Evolutionary conservation across 2,113 vertebrate genomes (phyloP), one percentile per base, ranked within the genome.

Genomic region (Pygoscelis adeliae): DNA sequence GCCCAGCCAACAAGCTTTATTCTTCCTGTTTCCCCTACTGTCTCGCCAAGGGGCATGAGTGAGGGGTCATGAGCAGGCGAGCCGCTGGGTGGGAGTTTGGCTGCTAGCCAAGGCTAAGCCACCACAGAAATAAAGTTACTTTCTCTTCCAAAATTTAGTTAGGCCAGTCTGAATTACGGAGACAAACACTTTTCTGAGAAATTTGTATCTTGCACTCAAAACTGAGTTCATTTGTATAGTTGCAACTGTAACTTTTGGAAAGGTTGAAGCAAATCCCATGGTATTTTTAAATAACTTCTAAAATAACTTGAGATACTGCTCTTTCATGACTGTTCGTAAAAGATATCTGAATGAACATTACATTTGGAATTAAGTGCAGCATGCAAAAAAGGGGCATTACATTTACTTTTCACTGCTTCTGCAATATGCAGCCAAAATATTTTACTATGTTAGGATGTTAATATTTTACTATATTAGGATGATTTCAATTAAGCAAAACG

Each of bases 1-100:
- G 30, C 40, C 50, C 2, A 1, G 25, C 15, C 69, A 71, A 25
- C 10, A 40, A 61, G 21, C 14, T 50, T 93, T 71, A 15, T 16
- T 38, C 23, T 42, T 59, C 36, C 21, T 8, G 13, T 34, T 56
- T 34, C 40, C 52, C 40, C 20, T 10, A 29, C 20, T 29, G 7
- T 27, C 49, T 56, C 1, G 0, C n/a, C 74, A 82, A 82, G 36
- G 42, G 34, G 42, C 34, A 63, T 3, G 19, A 76, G 36, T 21
- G 11, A 65, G 49, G 38, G 10, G 10, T 44, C 4, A 5, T 2
- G 5, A 69, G 27, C 49, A 40, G 17, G 7, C 3, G 1, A 49
- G 13, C 27, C 76, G 55, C 67, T 42, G 30, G 1, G 4, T 23
- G 7, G 44, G 26, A 59, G 18, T 22, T 8, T 34, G 32, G 46